Evolutionary conservation across 2,797 vertebrate genomes (phyloP), one percentile per base, ranked within the genome.

Genomic region (Threskiornis aethiopicus): DNA sequence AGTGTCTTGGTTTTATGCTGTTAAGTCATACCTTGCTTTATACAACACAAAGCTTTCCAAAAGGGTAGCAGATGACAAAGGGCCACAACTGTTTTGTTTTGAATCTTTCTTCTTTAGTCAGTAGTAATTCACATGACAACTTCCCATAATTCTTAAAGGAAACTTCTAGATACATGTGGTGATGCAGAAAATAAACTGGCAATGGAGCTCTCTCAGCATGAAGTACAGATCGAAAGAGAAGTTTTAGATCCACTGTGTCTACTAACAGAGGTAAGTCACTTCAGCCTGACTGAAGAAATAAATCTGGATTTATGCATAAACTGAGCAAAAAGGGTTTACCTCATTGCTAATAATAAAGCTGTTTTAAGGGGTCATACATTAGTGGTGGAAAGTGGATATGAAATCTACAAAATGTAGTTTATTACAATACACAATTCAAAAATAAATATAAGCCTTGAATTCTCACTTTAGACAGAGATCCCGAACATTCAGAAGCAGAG

Each of bases 401-500:
- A 59, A 55, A 13, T 16, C 15, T 35, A 9, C 41, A 54, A 13
- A 17, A 1, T 13, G 16, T 13, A 7, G 18, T 31, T 59, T 67
- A 16, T 66, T 57, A n/a, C 26, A 47, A 2, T 54, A 61, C n/a
- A 54, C n/a, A 31, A 10, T 28, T 57, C 29, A 59, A 71, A 94
- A 71, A 11, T 33, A 51, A 61, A 17, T 14, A 4, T 70, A 39
- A 79, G 35, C 25, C 33, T 49, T 54, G 25, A 8, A 70, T 84
- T 95, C 22, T 93, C 4, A 2, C 96, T 97, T 54, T 79, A 99
- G 99, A 97, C 99, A 69, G 99, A 99, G 90, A 99, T 99, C 91
- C 99, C 99, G 0, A 99, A 99, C 98, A 99, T 99, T 97, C 99
- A 99, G 96, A 99, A 99, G 95, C 99, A 99, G 98, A 99, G 99